A percentile compares a stretch with the other conserved stretches of the same genome.
Conservation (phyloP, 2,888 invertebrate species). For the Pachliopta kotzebuea region DNA sequence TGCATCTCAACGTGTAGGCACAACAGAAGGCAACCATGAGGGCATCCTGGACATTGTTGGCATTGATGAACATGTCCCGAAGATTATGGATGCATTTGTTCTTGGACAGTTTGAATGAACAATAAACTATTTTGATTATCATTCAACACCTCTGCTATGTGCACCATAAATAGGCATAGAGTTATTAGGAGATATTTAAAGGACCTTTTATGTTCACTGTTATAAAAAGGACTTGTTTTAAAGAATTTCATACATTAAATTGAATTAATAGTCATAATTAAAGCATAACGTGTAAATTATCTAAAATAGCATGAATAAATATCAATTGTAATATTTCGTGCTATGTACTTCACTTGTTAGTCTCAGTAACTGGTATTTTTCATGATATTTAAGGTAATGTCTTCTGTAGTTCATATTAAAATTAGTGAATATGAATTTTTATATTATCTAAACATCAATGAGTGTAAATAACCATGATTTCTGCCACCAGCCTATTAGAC, state of each 20-base stretch:
- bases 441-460: background rate
- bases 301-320: background rate
- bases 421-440: background rate
- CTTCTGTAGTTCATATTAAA: background rate
- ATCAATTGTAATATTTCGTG: background rate
- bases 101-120: constrained; percentile 74
- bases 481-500: background rate
- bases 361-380: background rate
- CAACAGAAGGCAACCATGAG: constrained; percentile 70
- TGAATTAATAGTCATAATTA: background rate
- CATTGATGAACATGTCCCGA: constrained; percentile 82
- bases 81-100: constrained; percentile 83
- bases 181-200: constrained; percentile 15
- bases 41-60: constrained; percentile 83
- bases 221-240: background rate
- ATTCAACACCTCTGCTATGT: constrained; percentile 29
- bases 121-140: background rate
- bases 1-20: constrained; percentile 72
- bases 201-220: background rate
- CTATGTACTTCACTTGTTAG: background rate
- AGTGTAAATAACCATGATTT: background rate
- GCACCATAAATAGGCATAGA: constrained; percentile 26
- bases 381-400: background rate
- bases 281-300: background rate
- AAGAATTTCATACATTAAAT: background rate